Base-by-base conservation (phyloP, 1,140 invertebrate species). In the Drosophila navojoa region DNA sequence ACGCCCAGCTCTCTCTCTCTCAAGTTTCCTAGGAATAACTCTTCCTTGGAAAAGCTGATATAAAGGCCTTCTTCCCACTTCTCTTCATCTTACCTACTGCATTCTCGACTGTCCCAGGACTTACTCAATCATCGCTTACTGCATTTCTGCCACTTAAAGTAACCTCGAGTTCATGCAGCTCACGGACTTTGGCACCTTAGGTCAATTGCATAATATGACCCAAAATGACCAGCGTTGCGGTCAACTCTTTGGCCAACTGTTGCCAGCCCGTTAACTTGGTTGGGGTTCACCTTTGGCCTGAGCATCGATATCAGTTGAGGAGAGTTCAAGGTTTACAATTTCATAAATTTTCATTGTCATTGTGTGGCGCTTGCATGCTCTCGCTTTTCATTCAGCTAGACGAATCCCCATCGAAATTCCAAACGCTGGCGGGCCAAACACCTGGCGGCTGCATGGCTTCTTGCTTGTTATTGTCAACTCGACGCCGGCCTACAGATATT, bases 271-370 rank as follows among this genome's bases (percentile, higher is more conserved):
- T 11, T 15, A 44, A 44, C 42, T 6, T 45, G 22, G 13, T 27
- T 29, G 5, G 4, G 49, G 5, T 55, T 75, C 54, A 78, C 75
- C 79, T 81, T 76, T 82, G 57, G 19, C 29, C 25, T 49, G 45
- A 15, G 19, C 19, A 5, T 11, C 10, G 16, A 15, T 58, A 10
- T 35, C 32, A 10, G 22, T 25, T 22, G 10, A n/a, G 5, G 16
- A 25, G 7, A 5, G 62, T 81, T 76, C 54, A 77, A 77, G 77
- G 76, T 57, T 61, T 77, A 52, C 52, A 47, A 53, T 79, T 71
- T 74, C 77, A 71, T 50, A 55, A 75, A 68, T 53, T 54, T 53
- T 22, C 13, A 15, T 22, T 72, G 25, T n/a, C 32, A 71, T 61
- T 69, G 57, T 63, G 42, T n/a, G 35, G 29, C n/a, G 22, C 22